Conservation (phyloP, 2,113 vertebrate species). For the Dicaeum eximium region DNA sequence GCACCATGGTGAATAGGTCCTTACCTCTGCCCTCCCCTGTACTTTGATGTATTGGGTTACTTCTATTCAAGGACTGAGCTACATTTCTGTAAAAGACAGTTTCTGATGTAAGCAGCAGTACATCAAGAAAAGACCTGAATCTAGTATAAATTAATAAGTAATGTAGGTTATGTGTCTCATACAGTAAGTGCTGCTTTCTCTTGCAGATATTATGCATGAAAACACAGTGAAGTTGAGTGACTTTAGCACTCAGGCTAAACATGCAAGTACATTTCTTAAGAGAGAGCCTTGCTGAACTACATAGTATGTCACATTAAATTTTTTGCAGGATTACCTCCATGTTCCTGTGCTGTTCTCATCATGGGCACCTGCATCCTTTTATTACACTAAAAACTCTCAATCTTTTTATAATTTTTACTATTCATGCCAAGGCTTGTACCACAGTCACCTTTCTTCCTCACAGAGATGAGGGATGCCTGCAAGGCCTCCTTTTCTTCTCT, state of each 20-base stretch:
- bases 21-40: background rate
- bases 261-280: background rate
- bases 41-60: background rate
- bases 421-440: background rate
- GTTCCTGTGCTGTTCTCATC: background rate
- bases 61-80: background rate
- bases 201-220: background rate
- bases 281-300: background rate
- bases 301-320: background rate
- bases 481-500: background rate
- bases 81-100: background rate
- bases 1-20: background rate
- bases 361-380: background rate
- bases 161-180: background rate
- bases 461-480: background rate
- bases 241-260: background rate
- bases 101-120: background rate
- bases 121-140: background rate
- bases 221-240: background rate
- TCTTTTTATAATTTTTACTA: background rate
- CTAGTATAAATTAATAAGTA: conserved; percentile 2
- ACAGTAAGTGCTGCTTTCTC: background rate
- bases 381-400: background rate
- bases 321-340: background rate
- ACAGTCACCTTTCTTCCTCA: background rate